phyloP scores from a whole-genome alignment of 2,113 vertebrate species.

The Paradoxurus hermaphroditus region DNA sequence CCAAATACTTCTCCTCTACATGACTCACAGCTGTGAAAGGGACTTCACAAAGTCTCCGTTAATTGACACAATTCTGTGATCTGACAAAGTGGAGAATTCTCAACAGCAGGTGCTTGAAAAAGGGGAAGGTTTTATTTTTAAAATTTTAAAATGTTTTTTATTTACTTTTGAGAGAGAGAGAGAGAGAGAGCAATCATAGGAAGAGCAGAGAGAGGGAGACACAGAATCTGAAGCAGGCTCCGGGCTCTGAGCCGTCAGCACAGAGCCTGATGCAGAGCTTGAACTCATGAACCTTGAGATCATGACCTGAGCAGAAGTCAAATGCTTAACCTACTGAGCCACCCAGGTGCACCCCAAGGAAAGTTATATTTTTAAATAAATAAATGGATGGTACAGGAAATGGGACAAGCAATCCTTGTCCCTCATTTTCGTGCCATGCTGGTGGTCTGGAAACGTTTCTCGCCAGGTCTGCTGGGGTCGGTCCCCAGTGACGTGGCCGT shows the following conservation, averaged over 20 bases:
- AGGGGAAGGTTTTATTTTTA: too few species aligned
- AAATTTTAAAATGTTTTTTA: too few species aligned
- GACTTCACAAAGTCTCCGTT: too few species aligned
- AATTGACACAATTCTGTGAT: accelerated
- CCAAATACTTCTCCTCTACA: accelerated
- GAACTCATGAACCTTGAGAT: too few species aligned
- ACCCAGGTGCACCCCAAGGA: too few species aligned
- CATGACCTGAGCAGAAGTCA: too few species aligned
- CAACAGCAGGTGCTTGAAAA: accelerated
- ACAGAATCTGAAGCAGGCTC: too few species aligned
- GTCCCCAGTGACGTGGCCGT: accelerated
- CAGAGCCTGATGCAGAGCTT: accelerated
- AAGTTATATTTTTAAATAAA: background rate
- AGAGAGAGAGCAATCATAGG: too few species aligned
- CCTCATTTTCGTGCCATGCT: accelerated
- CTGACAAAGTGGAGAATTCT: accelerated
- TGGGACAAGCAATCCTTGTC: accelerated
- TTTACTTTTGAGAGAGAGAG: too few species aligned
- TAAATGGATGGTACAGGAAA: accelerated
- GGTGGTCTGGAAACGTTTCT: accelerated
- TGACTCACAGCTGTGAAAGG: accelerated
- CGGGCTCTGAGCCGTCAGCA: too few species aligned
- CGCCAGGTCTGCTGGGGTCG: accelerated
- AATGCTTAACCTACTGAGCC: too few species aligned
- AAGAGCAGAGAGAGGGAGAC: too few species aligned